A percentile compares a stretch with the other conserved stretches of the same genome.
These are phyloP conservation scores for Hemicordylus capensis DNA, from an alignment of 2,113 vertebrate species.

Conservation along the genomic window DNA sequence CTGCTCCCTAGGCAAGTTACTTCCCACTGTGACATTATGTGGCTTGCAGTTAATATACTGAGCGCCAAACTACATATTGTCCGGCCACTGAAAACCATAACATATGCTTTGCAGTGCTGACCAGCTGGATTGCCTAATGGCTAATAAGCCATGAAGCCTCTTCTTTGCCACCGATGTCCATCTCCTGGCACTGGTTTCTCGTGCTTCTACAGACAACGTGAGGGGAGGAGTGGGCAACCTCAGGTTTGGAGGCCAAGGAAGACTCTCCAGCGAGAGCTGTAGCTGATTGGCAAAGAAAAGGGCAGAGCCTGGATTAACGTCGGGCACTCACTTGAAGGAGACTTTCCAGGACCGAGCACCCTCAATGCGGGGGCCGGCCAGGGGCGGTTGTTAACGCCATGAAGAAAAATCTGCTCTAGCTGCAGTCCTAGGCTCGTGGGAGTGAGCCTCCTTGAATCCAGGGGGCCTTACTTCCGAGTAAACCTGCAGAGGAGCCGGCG, in stretches of 20 bases:
- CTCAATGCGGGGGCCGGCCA: no score
- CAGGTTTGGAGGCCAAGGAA: neutral
- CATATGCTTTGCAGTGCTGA: neutral
- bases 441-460: neutral
- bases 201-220: neutral
- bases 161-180: neutral
- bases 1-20: no score
- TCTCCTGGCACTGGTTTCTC: neutral
- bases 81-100: neutral
- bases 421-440: neutral
- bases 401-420: neutral
- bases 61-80: no score
- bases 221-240: neutral
- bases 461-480: neutral
- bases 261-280: neutral
- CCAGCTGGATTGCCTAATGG: neutral
- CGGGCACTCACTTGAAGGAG: neutral
- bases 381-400: rapidly evolving
- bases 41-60: no score
- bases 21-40: no score
- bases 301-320: neutral
- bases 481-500: neutral
- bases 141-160: neutral
- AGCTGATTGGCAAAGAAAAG: neutral
- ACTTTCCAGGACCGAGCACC: neutral